phyloP scores from a whole-genome alignment of 2,888 invertebrate genomes.

The Scaptomyza parva region DNA sequence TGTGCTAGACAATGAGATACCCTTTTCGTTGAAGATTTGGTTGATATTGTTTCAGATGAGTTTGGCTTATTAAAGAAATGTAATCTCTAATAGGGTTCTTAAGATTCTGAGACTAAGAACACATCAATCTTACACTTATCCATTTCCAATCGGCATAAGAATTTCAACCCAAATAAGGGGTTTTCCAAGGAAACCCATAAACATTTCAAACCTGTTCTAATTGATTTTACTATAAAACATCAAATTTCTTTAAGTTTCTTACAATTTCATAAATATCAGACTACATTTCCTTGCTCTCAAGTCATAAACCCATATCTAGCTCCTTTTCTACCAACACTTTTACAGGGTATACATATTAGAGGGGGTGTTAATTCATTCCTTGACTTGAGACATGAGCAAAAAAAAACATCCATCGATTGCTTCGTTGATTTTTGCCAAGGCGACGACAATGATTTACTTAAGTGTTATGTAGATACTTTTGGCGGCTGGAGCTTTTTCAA shows the following conservation, averaged over 20 bases:
- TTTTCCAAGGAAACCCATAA: no score
- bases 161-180: no score
- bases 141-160: no score
- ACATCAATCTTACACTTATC: no score
- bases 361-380: slow-evolving; percentile 25
- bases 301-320: not conserved
- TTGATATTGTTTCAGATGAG: no score
- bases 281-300: not conserved
- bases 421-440: slow-evolving; percentile 59
- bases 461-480: slow-evolving; percentile 27
- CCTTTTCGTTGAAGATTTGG: not conserved
- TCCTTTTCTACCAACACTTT: not conserved
- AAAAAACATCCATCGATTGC: slow-evolving; percentile 45
- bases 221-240: no score
- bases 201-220: no score
- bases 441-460: slow-evolving; percentile 43
- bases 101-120: no score
- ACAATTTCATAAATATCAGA: no score
- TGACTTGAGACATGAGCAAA: slow-evolving; percentile 35
- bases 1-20: slow-evolving; percentile 3
- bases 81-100: no score
- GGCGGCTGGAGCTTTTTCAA: slow-evolving; percentile 39
- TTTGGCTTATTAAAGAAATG: no score
- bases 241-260: no score
- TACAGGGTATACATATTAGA: slow-evolving; percentile 33